Conservation (phyloP, 2,888 invertebrate species). For the Rhagium mordax region DNA sequence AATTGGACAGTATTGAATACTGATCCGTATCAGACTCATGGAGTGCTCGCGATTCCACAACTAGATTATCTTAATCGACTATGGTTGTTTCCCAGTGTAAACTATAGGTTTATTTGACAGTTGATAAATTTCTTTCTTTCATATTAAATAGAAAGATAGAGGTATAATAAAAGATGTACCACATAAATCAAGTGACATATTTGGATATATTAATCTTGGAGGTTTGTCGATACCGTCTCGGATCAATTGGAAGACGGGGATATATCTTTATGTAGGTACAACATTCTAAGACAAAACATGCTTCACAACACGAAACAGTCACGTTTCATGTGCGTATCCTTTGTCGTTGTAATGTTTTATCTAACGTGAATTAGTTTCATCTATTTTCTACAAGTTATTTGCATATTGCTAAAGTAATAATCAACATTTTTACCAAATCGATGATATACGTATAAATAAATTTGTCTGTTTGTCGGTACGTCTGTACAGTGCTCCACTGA, state of each 20-base stretch:
- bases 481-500: too few species aligned
- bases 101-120: conserved; percentile 53
- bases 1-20: conserved; percentile 62
- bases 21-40: conserved; percentile 63
- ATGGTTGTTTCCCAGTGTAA: conserved; percentile 55
- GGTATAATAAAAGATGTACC: conserved; percentile 55
- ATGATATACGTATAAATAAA: too few species aligned
- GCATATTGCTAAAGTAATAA: too few species aligned
- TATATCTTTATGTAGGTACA: not conserved
- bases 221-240: not conserved
- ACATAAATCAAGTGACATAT: conserved; percentile 56
- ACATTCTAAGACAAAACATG: not conserved
- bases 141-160: conserved; percentile 56
- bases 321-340: too few species aligned
- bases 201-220: conserved; percentile 37
- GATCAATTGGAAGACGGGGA: not conserved
- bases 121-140: conserved; percentile 56
- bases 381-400: not conserved
- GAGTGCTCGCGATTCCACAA: conserved; percentile 59
- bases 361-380: not conserved
- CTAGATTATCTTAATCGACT: conserved; percentile 61
- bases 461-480: too few species aligned
- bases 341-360: not conserved
- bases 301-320: too few species aligned
- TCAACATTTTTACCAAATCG: too few species aligned